Evolutionary conservation across 1,140 invertebrate species (phyloP).

Genomic region (Drosophila fuyamai): DNA sequence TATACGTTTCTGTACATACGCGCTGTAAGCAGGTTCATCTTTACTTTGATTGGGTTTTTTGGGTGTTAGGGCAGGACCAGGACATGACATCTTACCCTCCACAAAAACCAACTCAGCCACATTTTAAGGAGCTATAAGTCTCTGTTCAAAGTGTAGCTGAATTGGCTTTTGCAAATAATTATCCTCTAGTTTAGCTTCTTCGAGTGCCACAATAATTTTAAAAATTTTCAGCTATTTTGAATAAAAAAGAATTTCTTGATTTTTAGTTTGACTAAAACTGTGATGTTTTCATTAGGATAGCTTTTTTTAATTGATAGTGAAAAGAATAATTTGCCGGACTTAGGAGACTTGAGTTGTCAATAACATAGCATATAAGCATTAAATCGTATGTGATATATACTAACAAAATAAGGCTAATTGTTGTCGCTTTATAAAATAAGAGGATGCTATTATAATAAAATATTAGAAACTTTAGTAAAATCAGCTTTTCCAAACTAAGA

Average conservation of each 20-base stretch:
- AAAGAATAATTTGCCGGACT: constrained; percentile 4
- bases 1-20: constrained; percentile 31
- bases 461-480: background rate
- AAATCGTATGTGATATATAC: constrained; percentile 41
- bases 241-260: constrained; percentile 36
- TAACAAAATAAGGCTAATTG: constrained; percentile 29
- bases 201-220: constrained; percentile 49
- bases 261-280: constrained; percentile 77
- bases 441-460: constrained; percentile 12
- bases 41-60: background rate
- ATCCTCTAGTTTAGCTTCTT: constrained; percentile 18
- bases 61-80: constrained; percentile 16
- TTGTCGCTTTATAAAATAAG: constrained; percentile 17
- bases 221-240: constrained; percentile 51
- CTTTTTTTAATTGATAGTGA: constrained; percentile 12
- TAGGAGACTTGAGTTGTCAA: constrained; percentile 39
- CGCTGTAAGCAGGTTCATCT: constrained; percentile 36
- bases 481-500: background rate
- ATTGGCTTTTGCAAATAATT: constrained; percentile 61
- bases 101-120: constrained; percentile 70
- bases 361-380: constrained; percentile 25
- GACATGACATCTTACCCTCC: constrained; percentile 28
- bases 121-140: constrained; percentile 41
- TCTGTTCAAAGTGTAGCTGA: constrained; percentile 59
- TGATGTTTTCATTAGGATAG: constrained; percentile 61